Conservation (phyloP, 2,888 invertebrate species). For the Cephus sareptanus region DNA sequence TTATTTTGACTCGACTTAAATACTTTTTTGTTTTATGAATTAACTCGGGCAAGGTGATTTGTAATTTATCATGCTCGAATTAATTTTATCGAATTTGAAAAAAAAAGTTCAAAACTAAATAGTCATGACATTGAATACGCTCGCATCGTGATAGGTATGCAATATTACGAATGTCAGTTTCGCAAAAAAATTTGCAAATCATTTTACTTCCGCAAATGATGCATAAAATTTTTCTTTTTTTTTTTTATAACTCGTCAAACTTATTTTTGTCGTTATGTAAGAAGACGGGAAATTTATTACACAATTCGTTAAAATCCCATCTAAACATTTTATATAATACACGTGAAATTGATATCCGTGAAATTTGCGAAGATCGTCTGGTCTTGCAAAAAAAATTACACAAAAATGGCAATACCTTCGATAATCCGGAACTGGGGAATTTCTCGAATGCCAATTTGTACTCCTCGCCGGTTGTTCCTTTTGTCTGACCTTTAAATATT, state of each 20-base stretch:
- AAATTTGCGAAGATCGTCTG: background rate
- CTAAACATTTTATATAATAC: background rate
- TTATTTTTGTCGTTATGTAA: background rate
- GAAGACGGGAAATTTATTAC: background rate
- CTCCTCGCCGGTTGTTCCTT: slow-evolving; percentile 70
- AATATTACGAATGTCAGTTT: background rate
- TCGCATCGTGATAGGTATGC: background rate
- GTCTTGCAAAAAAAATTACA: background rate
- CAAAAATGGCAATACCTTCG: slow-evolving; percentile 68
- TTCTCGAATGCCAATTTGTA: slow-evolving; percentile 71
- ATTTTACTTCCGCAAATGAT: background rate
- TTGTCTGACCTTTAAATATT: slow-evolving; percentile 71
- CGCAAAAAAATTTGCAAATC: too few relatives aligned
- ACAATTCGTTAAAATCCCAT: background rate
- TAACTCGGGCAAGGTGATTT: too few relatives aligned
- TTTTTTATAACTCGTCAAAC: background rate
- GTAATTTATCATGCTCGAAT: too few relatives aligned
- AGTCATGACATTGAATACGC: background rate
- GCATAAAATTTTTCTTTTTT: background rate
- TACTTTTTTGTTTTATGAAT: background rate
- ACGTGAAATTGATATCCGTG: background rate
- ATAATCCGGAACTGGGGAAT: slow-evolving; percentile 72
- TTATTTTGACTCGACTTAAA: background rate
- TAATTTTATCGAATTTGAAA: background rate
- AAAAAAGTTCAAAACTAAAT: background rate